phyloP scores from a whole-genome alignment of 2,113 vertebrate species.

The Corydoras sp. region DNA sequence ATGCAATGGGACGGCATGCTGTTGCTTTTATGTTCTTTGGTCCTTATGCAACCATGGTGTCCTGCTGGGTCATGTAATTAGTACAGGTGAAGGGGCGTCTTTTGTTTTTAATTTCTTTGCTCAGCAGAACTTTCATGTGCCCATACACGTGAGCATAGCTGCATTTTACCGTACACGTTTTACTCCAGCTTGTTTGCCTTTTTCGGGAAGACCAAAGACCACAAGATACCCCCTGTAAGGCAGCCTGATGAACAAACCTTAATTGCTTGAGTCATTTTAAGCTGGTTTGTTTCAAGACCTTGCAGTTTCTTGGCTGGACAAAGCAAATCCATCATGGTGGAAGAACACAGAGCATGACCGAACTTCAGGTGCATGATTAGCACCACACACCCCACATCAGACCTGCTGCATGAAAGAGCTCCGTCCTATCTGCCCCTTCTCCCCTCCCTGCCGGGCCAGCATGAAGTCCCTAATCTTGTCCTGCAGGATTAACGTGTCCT shows the following conservation, averaged over 20 bases:
- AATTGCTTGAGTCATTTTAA: conserved; percentile 24
- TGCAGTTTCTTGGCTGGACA: conserved; percentile 18
- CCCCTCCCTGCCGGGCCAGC: conserved; percentile 17
- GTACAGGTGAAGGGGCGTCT: background rate
- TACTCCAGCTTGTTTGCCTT: conserved; percentile 57
- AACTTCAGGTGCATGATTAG: background rate
- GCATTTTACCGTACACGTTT: background rate
- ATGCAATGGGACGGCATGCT: background rate
- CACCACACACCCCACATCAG: conserved; percentile 14
- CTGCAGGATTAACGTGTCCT: conserved; percentile 22
- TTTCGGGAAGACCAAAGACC: conserved; percentile 33
- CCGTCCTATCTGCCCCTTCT: conserved; percentile 47
- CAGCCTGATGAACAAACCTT: conserved; percentile 55
- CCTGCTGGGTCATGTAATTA: background rate
- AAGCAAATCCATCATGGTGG: background rate
- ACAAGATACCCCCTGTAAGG: conserved; percentile 49
- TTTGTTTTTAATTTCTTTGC: conserved; percentile 8
- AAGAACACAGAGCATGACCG: background rate
- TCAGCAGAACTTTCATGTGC: background rate
- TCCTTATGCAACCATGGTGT: background rate
- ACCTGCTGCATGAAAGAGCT: conserved; percentile 42
- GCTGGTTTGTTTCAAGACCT: conserved; percentile 31
- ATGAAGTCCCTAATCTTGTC: conserved; percentile 45
- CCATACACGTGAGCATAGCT: conserved; percentile 33
- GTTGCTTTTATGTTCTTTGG: background rate